A percentile compares a stretch with the other conserved stretches of the same genome.
These are phyloP conservation scores for Acanthaster planci DNA, from an alignment of 35 echinoderm and acorn worm species.

Conservation along the genomic window DNA sequence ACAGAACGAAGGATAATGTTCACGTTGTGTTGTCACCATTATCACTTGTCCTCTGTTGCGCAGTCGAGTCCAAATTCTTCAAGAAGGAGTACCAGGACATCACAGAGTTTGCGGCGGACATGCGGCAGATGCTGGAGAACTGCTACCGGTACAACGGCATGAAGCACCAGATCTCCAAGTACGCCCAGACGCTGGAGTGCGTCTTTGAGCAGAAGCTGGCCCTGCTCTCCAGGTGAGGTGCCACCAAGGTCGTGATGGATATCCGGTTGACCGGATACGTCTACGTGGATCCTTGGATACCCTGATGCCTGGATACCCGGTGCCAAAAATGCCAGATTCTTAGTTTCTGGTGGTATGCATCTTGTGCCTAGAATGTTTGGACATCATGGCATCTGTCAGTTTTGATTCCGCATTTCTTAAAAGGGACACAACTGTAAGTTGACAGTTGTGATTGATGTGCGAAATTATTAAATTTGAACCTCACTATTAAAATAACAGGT, in stretches of 20 bases:
- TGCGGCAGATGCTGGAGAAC: slow-evolving; percentile 75
- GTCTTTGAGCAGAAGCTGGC: slow-evolving; percentile 60
- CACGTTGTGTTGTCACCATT: too few species aligned
- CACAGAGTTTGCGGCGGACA: slow-evolving; percentile 63
- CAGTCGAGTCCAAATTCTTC: slow-evolving; percentile 77
- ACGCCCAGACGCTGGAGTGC: slow-evolving; percentile 62
- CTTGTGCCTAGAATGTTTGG: too few species aligned
- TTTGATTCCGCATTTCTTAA: background rate
- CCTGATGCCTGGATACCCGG: too few species aligned
- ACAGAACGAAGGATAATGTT: too few species aligned
- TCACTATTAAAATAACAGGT: too few species aligned
- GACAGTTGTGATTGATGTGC: too few species aligned
- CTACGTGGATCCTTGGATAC: too few species aligned
- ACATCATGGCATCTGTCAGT: background rate
- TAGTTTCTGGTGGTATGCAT: too few species aligned
- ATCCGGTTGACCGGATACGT: too few species aligned
- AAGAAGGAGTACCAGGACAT: slow-evolving; percentile 50
- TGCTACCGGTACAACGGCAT: slow-evolving; percentile 86
- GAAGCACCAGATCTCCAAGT: slow-evolving; percentile 59
- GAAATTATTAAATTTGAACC: too few species aligned
- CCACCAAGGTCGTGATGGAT: background rate
- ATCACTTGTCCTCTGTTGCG: background rate
- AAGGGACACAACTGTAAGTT: background rate
- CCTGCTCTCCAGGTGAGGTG: slow-evolving; percentile 48
- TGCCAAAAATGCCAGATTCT: too few species aligned